Percentiles rank a stretch among this genome's conserved stretches.
phyloP scores from a whole-genome alignment of 2,797 vertebrate genomes.

The Esox lucius region DNA sequence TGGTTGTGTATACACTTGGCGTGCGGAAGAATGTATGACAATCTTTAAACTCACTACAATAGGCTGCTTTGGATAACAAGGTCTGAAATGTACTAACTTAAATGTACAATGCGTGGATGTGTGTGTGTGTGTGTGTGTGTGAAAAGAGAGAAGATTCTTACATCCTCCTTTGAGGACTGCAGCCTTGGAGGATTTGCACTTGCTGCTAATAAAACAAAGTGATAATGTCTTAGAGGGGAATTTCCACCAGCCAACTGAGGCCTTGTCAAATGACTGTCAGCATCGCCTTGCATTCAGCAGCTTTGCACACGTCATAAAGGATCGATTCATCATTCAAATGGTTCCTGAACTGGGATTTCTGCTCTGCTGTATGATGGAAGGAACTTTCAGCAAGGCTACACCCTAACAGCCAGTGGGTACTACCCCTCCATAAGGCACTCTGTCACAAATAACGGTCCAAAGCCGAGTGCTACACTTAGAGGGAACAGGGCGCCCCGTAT shows the following conservation, averaged over 20 bases:
- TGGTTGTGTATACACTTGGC: too few species aligned
- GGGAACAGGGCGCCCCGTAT: background rate
- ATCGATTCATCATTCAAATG: conserved; percentile 5
- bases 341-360: background rate
- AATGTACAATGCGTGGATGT: too few species aligned
- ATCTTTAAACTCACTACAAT: too few species aligned
- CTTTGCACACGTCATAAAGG: background rate
- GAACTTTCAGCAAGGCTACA: background rate
- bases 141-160: background rate
- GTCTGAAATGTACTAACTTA: too few species aligned
- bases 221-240: background rate
- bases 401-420: too few species aligned
- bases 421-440: too few species aligned
- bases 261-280: background rate
- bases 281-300: background rate
- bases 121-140: background rate
- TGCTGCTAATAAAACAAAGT: conserved; percentile 3
- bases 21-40: too few species aligned
- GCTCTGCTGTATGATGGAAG: background rate
- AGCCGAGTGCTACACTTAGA: too few species aligned
- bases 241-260: background rate
- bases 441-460: too few species aligned
- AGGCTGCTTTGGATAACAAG: too few species aligned
- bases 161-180: conserved; percentile 3
- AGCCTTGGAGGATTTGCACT: background rate